These are phyloP conservation scores for Dendroctonus ponderosae DNA, from an alignment of 1,140 invertebrate genomes.

Conservation along the genomic window DNA sequence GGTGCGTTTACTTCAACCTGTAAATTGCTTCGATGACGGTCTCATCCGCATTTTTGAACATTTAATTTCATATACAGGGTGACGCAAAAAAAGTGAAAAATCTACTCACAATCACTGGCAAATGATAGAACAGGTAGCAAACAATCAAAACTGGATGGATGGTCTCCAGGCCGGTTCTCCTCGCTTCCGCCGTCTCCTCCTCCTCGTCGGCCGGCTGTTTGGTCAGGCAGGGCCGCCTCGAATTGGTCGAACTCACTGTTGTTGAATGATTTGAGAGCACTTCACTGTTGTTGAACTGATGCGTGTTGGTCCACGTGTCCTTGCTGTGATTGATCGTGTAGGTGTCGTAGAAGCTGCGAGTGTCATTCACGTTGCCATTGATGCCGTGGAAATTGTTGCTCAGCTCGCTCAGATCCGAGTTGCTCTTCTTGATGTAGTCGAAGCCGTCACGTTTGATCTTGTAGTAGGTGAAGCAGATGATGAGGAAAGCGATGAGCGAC, in stretches of 20 bases:
- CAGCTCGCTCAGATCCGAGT: conserved; percentile 44
- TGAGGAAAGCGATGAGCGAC: conserved; percentile 45
- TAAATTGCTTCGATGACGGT: too few relatives aligned
- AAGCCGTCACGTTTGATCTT: conserved; percentile 40
- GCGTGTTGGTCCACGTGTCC: conserved; percentile 17
- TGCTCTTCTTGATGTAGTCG: conserved; percentile 49
- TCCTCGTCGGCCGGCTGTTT: conserved; percentile 32
- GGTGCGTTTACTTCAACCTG: too few relatives aligned
- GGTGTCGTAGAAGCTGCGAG: conserved; percentile 46
- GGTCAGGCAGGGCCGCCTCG: conserved; percentile 47
- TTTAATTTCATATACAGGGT: too few relatives aligned
- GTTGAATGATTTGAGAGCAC: conserved; percentile 42
- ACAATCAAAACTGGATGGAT: conserved; percentile 54
- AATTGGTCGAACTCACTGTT: conserved; percentile 53
- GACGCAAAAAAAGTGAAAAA: not conserved
- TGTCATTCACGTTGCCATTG: conserved; percentile 33
- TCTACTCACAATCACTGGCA: conserved; percentile 58
- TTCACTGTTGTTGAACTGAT: conserved; percentile 26
- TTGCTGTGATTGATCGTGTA: conserved; percentile 42
- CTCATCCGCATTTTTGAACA: too few relatives aligned
- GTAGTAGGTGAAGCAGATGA: conserved; percentile 43
- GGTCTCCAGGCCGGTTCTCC: conserved; percentile 53
- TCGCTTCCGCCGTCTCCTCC: conserved; percentile 35
- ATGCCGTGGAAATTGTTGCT: conserved; percentile 39
- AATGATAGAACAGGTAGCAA: conserved; percentile 57